These are phyloP conservation scores for Parotia lawesii DNA, from an alignment of 2,113 vertebrate species.

Conservation along the genomic window DNA sequence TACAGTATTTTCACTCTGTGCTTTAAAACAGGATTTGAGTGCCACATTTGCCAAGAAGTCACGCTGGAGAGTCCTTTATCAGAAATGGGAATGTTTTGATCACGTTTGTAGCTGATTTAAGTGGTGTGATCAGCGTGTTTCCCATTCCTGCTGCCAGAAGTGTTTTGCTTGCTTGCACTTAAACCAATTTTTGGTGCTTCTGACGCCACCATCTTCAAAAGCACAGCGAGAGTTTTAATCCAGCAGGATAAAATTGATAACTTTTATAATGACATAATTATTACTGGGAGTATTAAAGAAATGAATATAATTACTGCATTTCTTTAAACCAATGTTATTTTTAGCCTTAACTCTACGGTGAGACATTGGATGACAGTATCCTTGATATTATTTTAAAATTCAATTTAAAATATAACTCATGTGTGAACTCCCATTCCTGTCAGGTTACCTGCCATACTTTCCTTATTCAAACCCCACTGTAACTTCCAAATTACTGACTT, in stretches of 20 bases:
- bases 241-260: neutral
- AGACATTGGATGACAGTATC: neutral
- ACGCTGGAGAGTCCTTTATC: fast-evolving
- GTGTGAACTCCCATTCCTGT: neutral
- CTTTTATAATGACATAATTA: neutral
- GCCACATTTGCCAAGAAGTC: neutral
- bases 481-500: neutral
- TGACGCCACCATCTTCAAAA: neutral
- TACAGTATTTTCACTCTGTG: neutral
- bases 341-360: neutral
- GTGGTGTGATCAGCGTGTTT: neutral
- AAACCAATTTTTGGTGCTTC: neutral
- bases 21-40: neutral
- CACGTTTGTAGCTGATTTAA: neutral
- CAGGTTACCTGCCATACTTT: neutral
- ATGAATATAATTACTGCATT: neutral
- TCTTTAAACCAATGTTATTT: neutral
- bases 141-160: neutral
- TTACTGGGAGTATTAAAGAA: neutral
- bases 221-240: neutral
- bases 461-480: neutral
- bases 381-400: neutral
- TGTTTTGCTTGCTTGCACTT: neutral
- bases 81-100: neutral
- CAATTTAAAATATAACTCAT: neutral